phyloP scores from a whole-genome alignment of 2,113 vertebrate species.

The Cygnus buccinator region DNA sequence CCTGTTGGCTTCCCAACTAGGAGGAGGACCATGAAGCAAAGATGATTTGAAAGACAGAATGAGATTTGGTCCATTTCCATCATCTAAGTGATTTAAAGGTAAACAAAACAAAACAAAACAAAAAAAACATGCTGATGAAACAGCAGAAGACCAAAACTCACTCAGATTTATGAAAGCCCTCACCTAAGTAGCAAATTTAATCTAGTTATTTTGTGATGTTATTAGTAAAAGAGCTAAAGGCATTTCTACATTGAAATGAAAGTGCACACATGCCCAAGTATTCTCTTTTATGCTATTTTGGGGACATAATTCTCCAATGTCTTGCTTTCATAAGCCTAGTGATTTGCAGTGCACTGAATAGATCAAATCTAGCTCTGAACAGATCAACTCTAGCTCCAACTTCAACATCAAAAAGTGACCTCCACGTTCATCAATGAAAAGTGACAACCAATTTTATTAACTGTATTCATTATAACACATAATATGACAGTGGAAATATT shows the following conservation, averaged over 20 bases:
- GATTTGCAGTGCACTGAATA: constrained; percentile 4
- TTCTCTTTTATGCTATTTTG: constrained; percentile 21
- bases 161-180: background rate
- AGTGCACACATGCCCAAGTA: background rate
- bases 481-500: constrained; percentile 67
- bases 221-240: constrained; percentile 13
- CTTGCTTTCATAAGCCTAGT: constrained; percentile 11
- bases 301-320: background rate
- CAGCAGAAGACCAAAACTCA: background rate
- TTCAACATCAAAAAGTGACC: constrained; percentile 15
- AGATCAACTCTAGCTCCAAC: background rate
- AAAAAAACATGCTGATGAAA: background rate
- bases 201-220: background rate
- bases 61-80: background rate
- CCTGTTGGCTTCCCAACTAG: background rate
- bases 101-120: background rate
- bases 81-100: background rate
- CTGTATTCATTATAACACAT: constrained; percentile 69
- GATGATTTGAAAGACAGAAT: background rate
- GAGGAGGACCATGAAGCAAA: background rate
- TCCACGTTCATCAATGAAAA: constrained; percentile 59
- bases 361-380: background rate
- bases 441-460: constrained; percentile 77
- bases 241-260: constrained; percentile 23
- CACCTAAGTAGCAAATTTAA: background rate